phyloP scores from a whole-genome alignment of 2,797 vertebrate species.

The Sebastes trivittatus region DNA sequence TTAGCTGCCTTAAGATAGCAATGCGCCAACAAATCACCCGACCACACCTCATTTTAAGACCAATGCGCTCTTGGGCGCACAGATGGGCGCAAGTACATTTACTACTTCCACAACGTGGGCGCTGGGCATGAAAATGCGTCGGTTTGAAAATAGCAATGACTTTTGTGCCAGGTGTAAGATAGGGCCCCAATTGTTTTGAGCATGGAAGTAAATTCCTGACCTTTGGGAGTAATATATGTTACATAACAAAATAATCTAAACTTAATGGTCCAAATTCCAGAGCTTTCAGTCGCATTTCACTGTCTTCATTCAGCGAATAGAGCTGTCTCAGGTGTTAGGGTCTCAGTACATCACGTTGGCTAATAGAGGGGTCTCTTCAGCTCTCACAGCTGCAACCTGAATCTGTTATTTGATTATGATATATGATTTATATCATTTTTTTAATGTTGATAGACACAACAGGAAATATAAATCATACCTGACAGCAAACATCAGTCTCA shows the following conservation, averaged over 20 bases:
- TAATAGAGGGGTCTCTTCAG: neutral
- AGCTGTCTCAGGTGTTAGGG: neutral
- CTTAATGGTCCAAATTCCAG: neutral
- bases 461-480: neutral
- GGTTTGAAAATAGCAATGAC: too few species aligned
- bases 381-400: neutral
- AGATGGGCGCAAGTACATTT: too few species aligned
- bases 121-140: too few species aligned
- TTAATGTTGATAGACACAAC: neutral
- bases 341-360: neutral
- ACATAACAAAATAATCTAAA: neutral
- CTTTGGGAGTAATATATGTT: neutral
- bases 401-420: neutral
- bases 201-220: neutral
- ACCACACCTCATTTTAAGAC: too few species aligned
- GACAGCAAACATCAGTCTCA: neutral
- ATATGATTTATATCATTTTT: neutral
- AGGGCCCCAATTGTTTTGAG: neutral
- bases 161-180: too few species aligned
- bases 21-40: too few species aligned
- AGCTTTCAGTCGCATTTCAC: neutral
- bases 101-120: too few species aligned
- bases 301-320: neutral
- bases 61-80: too few species aligned
- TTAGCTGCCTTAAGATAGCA: too few species aligned